Evolutionary conservation across 2,888 invertebrate genomes (phyloP).

Genomic region (Lochmaea crataegi): DNA sequence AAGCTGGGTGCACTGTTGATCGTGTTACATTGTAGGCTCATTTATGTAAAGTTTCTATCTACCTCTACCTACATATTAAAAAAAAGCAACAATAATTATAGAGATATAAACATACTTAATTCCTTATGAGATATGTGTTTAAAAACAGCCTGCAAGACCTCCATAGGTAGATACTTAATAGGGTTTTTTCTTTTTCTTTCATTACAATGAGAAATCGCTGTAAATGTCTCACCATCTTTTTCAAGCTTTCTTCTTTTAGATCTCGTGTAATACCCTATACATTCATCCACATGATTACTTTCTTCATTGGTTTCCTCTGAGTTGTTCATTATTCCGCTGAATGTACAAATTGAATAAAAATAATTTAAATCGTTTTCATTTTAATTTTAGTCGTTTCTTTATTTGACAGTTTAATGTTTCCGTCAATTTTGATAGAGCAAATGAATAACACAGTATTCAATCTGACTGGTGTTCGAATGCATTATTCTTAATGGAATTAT

Average conservation of each 20-base stretch:
- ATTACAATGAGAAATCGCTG: constrained; percentile 21
- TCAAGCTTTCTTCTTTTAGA: constrained; percentile 50
- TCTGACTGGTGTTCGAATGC: too few relatives aligned
- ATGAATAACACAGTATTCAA: too few relatives aligned
- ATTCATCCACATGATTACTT: constrained; percentile 41
- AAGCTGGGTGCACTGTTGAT: too few relatives aligned
- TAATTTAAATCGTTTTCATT: constrained; percentile 38
- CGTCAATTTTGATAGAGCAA: constrained; percentile 39
- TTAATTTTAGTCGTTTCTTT: constrained; percentile 38
- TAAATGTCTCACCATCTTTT: constrained; percentile 47
- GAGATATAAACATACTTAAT: constrained; percentile 51
- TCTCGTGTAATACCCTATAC: constrained; percentile 51
- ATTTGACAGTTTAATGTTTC: constrained; percentile 39
- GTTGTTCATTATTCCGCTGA: constrained; percentile 38
- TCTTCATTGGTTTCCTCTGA: constrained; percentile 54
- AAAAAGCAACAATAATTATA: background rate
- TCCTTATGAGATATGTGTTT: constrained; percentile 55
- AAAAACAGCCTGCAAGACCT: constrained; percentile 57
- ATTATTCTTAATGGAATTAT: too few relatives aligned
- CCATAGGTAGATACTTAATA: constrained; percentile 56
- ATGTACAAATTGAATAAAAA: constrained; percentile 32
- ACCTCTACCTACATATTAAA: too few relatives aligned
- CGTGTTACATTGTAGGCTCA: too few relatives aligned
- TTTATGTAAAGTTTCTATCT: too few relatives aligned
- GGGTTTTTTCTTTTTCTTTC: constrained; percentile 53